Percentiles rank a stretch among this genome's conserved stretches.
These are phyloP conservation scores for Himalopsyche anomala DNA, from an alignment of 2,888 invertebrate genomes.

Conservation along the genomic window DNA sequence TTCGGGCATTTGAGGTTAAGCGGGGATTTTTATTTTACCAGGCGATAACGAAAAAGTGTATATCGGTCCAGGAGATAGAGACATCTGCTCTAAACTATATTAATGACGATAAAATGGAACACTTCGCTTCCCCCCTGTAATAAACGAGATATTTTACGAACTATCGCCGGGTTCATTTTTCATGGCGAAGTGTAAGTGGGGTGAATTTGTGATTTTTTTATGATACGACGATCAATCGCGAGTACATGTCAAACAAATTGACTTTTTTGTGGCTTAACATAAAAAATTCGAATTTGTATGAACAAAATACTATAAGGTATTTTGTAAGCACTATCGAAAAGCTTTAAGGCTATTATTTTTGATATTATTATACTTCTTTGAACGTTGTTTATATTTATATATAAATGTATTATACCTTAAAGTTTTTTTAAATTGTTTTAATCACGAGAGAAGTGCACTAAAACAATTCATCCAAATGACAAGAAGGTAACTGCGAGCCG, in stretches of 20 bases:
- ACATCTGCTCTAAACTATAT: constrained; percentile 43
- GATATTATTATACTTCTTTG: too few relatives aligned
- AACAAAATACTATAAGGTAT: too few relatives aligned
- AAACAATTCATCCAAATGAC: too few relatives aligned
- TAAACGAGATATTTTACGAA: constrained; percentile 42
- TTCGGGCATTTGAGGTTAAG: constrained; percentile 32
- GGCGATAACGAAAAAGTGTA: constrained; percentile 35
- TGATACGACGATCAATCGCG: constrained; percentile 6
- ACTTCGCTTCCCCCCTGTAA: constrained; percentile 22
- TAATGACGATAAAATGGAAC: constrained; percentile 38
- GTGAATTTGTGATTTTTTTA: constrained; percentile 43
- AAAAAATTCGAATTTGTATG: background rate
- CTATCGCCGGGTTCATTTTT: constrained; percentile 38
- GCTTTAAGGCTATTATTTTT: too few relatives aligned
- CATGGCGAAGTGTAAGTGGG: constrained; percentile 37
- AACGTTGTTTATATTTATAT: too few relatives aligned
- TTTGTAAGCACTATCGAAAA: too few relatives aligned
- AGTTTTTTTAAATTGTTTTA: too few relatives aligned
- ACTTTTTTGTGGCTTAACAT: constrained; percentile 19
- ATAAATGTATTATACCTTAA: too few relatives aligned
- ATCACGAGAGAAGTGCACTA: too few relatives aligned
- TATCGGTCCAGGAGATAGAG: constrained; percentile 32
- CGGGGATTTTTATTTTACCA: constrained; percentile 31
- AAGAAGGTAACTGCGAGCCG: too few relatives aligned
- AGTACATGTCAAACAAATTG: constrained; percentile 31